These are phyloP conservation scores for Syncerus caffer DNA, from an alignment of 2,797 vertebrate species.

Conservation along the genomic window DNA sequence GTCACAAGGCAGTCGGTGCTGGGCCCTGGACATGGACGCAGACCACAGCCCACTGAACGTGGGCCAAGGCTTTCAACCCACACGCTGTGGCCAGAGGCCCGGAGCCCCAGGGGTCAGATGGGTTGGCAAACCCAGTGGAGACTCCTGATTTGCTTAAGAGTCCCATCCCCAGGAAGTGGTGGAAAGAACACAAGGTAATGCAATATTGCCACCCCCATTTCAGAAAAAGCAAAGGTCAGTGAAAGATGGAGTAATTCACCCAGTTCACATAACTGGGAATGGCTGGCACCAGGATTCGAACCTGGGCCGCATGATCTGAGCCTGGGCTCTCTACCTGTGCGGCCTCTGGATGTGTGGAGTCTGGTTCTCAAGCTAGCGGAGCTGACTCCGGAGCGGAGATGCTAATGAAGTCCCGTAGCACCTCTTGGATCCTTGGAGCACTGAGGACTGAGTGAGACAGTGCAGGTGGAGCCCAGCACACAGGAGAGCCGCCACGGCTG, in stretches of 20 bases:
- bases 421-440: neutral
- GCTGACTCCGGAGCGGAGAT: neutral
- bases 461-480: neutral
- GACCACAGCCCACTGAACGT: neutral
- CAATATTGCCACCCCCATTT: neutral
- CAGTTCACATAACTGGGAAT: neutral
- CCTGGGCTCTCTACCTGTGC: neutral
- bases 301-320: rapidly evolving
- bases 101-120: neutral
- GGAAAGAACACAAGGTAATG: neutral
- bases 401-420: neutral
- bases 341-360: neutral
- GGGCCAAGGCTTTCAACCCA: neutral
- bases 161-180: neutral
- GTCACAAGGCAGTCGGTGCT: neutral
- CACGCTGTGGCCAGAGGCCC: neutral
- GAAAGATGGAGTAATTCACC: neutral
- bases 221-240: neutral
- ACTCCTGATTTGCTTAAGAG: conserved; percentile 33
- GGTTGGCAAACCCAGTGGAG: neutral
- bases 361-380: neutral
- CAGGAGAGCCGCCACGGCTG: neutral
- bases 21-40: neutral
- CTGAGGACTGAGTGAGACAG: neutral
- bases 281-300: neutral